Percentiles rank a stretch among this genome's conserved stretches.
Conservation (phyloP, 2,797 vertebrate species). For the Sebastes variabilis region DNA sequence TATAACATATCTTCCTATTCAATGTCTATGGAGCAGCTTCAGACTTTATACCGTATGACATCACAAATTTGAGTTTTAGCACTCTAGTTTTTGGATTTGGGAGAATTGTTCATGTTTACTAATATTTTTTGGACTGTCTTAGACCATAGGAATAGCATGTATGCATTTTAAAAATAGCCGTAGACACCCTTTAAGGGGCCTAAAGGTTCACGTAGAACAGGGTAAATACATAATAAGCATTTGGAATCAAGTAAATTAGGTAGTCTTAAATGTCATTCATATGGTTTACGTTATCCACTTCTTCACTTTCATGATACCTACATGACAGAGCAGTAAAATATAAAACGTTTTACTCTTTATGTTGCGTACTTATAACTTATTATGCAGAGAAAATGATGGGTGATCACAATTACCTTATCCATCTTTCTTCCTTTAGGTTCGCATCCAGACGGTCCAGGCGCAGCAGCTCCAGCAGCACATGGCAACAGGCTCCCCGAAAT, state of each 20-base stretch:
- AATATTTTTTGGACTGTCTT: no score
- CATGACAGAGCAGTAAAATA: background rate
- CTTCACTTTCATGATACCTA: background rate
- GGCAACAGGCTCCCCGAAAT: constrained; percentile 88
- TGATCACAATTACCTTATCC: background rate
- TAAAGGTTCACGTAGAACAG: background rate
- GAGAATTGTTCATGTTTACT: no score
- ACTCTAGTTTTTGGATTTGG: no score
- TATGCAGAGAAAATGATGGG: background rate
- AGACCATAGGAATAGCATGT: no score
- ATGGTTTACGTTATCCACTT: background rate
- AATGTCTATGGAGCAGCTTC: no score
- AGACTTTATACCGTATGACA: no score
- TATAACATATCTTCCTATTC: no score
- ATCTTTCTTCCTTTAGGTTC: constrained; percentile 82
- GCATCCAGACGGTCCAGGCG: constrained; percentile 94
- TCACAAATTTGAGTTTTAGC: no score
- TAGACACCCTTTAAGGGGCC: no score
- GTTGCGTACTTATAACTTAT: background rate
- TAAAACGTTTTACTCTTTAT: background rate
- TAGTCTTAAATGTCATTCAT: background rate
- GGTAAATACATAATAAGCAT: background rate
- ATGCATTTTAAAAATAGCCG: no score
- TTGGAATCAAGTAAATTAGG: background rate
- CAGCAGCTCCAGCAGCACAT: constrained; percentile 95